Base-by-base conservation (phyloP, 2,113 vertebrate genomes). In the Glaucidium brasilianum region DNA sequence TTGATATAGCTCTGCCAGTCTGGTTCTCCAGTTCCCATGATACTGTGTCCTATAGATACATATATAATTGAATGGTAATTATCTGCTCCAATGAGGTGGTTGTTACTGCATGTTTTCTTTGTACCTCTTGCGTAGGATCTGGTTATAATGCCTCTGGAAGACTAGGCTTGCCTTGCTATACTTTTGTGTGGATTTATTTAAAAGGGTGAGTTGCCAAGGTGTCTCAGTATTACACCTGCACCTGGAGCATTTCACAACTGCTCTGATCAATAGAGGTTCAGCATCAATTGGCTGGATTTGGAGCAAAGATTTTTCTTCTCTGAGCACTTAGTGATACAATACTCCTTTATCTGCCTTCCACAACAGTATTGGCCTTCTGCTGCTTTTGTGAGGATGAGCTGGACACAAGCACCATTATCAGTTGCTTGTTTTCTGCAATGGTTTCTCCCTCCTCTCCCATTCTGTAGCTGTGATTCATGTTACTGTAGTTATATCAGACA, bases 141-240 rank as follows among this genome's bases (percentile, higher is more conserved):
- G 60, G 14, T 4, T 17, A 45, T 22, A 26, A 10, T 6, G 30
- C 13, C 19, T 32, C 26, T 45, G 58, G 5, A 8, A 29, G 55
- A 11, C 2, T 1, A 45, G 55, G 22, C 11, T 73, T 7, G 2
- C 9, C 41, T 49, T 45, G 32, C 23, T 52, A 0, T 3, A 9
- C 12, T 32, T 63, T 1, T 29, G 22, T 22, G 63, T n/a, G 56
- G 22, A 21, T 56, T 64, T 50, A 20, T 75, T 45, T 17, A 12
- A 23, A 34, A 85, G 34, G 12, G 7, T 12, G 60, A 32, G 21
- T 6, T 77, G 5, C 50, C 59, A 64, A 83, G 29, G 5, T 56
- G 49, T 39, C 45, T 30, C 30, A 4, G 35, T n/a, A 3, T 37
- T 15, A 20, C 7, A 30, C 15, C 45, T 34, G 52, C 23, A 11